Percentiles rank a stretch among this genome's conserved stretches.
These are phyloP conservation scores for Orius insidiosus DNA, from an alignment of 1,140 invertebrate species.

Conservation along the genomic window DNA sequence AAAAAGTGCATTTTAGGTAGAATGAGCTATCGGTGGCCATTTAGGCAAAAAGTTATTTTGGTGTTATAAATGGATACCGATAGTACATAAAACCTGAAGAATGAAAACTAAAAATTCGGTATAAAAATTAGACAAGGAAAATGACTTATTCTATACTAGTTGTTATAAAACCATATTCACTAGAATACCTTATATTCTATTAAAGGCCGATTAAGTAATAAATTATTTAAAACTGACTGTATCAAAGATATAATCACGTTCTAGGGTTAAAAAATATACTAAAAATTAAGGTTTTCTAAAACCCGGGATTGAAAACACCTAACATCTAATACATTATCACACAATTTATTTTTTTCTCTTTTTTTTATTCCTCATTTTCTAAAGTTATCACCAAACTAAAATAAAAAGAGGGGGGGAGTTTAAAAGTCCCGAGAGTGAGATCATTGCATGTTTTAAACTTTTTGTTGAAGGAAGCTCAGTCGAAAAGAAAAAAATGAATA, in stretches of 20 bases:
- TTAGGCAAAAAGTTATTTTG: no score
- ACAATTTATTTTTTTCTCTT: not conserved
- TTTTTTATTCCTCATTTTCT: not conserved
- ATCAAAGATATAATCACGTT: conserved; percentile 3
- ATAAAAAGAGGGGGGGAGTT: not conserved
- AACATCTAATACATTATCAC: conserved; percentile 7
- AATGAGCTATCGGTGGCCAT: no score
- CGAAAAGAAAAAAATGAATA: conserved; percentile 1
- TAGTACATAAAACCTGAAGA: no score
- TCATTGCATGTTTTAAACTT: not conserved
- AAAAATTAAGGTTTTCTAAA: conserved; percentile 3
- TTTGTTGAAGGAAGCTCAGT: conserved; percentile 7
- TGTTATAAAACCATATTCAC: conserved; percentile 9
- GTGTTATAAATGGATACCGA: no score
- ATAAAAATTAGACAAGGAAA: not conserved
- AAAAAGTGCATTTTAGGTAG: no score
- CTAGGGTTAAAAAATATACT: conserved; percentile 1
- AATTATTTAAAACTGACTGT: not conserved
- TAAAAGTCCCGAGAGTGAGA: not conserved
- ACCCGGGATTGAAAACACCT: conserved; percentile 3
- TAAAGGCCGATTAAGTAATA: conserved; percentile 4
- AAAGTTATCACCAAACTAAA: conserved; percentile 4
- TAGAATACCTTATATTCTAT: conserved; percentile 6
- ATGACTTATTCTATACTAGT: not conserved
- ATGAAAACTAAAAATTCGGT: not conserved